A percentile compares a stretch with the other conserved stretches of the same genome.
phyloP scores from a whole-genome alignment of 2,797 vertebrate species.

The Oophaga sylvatica region DNA sequence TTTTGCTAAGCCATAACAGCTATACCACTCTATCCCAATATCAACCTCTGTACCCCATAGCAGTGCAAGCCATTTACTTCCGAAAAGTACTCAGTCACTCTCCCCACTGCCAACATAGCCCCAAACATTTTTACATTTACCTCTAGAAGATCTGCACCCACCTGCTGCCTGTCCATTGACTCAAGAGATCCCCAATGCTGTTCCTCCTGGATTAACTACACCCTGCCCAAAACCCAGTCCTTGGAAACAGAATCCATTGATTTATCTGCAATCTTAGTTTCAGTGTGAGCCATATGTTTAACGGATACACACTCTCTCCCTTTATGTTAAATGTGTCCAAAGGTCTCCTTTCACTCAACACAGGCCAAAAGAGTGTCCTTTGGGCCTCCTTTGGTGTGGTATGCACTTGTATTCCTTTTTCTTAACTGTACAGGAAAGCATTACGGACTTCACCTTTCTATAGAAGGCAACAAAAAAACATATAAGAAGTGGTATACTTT shows the following conservation, averaged over 20 bases:
- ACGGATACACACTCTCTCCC: too few relatives aligned
- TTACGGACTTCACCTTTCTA: too few relatives aligned
- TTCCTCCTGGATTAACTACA: slow-evolving; percentile 41
- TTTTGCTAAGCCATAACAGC: not conserved
- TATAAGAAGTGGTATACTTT: too few relatives aligned
- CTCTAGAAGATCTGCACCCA: not conserved
- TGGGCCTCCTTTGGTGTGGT: too few relatives aligned
- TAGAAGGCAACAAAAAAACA: too few relatives aligned
- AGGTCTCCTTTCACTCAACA: too few relatives aligned
- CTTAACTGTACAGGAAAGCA: too few relatives aligned
- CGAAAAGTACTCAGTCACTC: not conserved
- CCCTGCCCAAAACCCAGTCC: not conserved
- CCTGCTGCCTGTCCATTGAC: slow-evolving; percentile 36
- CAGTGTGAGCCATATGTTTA: too few relatives aligned
- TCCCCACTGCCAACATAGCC: not conserved
- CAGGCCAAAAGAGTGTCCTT: too few relatives aligned
- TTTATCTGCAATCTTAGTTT: not conserved
- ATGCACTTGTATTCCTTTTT: too few relatives aligned
- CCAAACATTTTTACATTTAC: not conserved
- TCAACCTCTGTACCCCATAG: not conserved
- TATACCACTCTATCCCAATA: not conserved
- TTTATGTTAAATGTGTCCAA: too few relatives aligned
- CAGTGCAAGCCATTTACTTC: not conserved
- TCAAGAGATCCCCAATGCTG: slow-evolving; percentile 1
- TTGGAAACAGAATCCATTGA: not conserved